These are phyloP conservation scores for Drosophila bifasciata DNA, from an alignment of 1,140 invertebrate genomes.

Conservation along the genomic window DNA sequence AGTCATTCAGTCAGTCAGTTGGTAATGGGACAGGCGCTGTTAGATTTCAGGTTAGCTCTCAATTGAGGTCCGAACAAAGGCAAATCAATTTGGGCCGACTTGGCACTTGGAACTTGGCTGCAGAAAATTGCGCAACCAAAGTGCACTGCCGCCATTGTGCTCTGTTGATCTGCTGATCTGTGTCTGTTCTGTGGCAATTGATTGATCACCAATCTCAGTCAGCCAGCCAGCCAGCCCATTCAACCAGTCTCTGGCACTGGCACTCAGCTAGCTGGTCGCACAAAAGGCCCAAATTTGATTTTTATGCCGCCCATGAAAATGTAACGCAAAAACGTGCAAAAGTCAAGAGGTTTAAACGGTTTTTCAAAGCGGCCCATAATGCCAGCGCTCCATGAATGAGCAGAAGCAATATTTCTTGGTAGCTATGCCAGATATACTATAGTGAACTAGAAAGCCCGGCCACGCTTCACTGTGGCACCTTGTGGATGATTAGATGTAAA, in stretches of 20 bases:
- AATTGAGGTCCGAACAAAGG: conserved; percentile 31
- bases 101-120: neutral
- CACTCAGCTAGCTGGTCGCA: conserved; percentile 23
- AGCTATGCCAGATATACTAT: too few species aligned
- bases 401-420: too few species aligned
- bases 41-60: neutral
- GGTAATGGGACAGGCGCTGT: conserved; percentile 33
- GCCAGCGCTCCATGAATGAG: neutral
- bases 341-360: conserved; percentile 48
- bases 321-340: conserved; percentile 30
- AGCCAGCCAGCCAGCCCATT: conserved; percentile 5
- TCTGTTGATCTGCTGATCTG: neutral
- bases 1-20: conserved; percentile 6
- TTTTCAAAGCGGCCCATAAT: conserved; percentile 11
- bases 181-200: neutral
- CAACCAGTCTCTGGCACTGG: conserved; percentile 1
- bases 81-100: conserved; percentile 27
- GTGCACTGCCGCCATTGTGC: conserved; percentile 25
- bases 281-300: conserved; percentile 45
- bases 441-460: too few species aligned
- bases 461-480: too few species aligned
- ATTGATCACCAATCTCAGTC: conserved; percentile 31
- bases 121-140: conserved; percentile 20
- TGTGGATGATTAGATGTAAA: too few species aligned
- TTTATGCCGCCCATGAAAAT: conserved; percentile 66